Base-by-base conservation (phyloP, 2,797 vertebrate species). In the Loriculus beryllinus region DNA sequence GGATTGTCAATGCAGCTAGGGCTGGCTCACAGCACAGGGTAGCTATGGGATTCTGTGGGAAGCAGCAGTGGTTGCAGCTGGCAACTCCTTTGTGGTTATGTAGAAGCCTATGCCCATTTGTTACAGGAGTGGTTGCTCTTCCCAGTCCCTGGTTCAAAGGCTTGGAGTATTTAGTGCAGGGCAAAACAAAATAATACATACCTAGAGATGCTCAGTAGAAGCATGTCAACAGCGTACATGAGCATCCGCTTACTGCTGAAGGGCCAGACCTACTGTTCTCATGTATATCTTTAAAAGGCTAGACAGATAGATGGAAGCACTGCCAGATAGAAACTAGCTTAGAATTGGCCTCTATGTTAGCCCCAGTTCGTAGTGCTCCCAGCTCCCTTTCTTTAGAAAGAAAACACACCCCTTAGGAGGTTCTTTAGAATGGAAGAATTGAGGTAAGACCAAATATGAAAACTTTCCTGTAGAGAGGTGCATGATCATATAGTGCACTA, bases 141-240 rank as follows among this genome's bases (percentile, higher is more conserved):
- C 57, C 19, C 7, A n/a, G 6, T 60, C 26, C 25, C 39, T 68
- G 14, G 10, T 57, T 77, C 42, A 65, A 42, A 86, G 31, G 22
- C 13, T 49, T 39, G 25, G 35, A 57, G 28, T 35, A 45, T 59
- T 88, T 67, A 33, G n/a, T 56, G 25, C 39, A 68, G 45, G 31
- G 39, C 33, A 76, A 82, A 65, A 3, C 31, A 67, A 56, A 64
- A 22, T 11, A 49, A 47, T 59, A n/a, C 33, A 15, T 62, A 62
- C 20, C 12, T 56, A 47, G 62, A 69, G 40, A 64, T 79, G 29
- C 20, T 92, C 16, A 54, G 39, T 10, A 57, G n/a, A 88, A 62
- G 7, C 1, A 0, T 64, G 60, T 39, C 25, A 88, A 6, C 28
- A 16, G 9, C 16, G 31, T 52, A 10, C 5, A 3, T 28, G 39